Percentiles rank a stretch among this genome's conserved stretches.
Conservation (phyloP, 2,888 invertebrate genomes). For the Sceliomorpha sp. region DNA sequence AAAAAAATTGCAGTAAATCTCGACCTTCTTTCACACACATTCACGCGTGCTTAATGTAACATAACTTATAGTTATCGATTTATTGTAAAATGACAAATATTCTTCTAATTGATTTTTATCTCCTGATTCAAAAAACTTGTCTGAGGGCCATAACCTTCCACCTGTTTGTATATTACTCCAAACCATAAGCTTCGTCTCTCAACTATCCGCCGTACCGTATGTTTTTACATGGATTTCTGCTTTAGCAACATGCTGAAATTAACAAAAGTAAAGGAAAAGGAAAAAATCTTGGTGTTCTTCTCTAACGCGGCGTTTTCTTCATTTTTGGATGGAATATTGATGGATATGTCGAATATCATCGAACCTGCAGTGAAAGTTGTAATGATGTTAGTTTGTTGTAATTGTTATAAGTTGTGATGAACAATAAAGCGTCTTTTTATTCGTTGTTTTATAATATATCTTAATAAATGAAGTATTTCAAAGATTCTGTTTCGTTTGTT, state of each 20-base stretch:
- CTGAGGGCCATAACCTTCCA: no score
- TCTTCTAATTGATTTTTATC: no score
- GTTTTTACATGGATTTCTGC: neutral
- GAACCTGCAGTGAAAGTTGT: slow-evolving; percentile 28
- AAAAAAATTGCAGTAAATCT: no score
- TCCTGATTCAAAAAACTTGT: no score
- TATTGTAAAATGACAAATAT: no score
- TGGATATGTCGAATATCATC: slow-evolving; percentile 12
- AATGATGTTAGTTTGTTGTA: slow-evolving; percentile 27
- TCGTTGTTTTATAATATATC: slow-evolving; percentile 13
- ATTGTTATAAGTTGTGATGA: slow-evolving; percentile 25
- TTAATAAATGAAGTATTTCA: neutral
- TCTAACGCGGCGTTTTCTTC: no score
- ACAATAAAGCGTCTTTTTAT: slow-evolving; percentile 26
- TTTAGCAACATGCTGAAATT: slow-evolving; percentile 8
- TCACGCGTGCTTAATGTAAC: no score
- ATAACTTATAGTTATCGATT: no score
- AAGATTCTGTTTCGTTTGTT: neutral
- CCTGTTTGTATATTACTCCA: neutral
- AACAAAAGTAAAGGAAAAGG: neutral
- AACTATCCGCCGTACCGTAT: neutral
- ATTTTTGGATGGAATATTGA: slow-evolving; percentile 6
- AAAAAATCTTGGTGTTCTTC: neutral
- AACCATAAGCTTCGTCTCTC: slow-evolving; percentile 8
- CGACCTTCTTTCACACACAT: no score